phyloP scores from a whole-genome alignment of 2,888 invertebrate species.

The Drosophila trichaetosa region DNA sequence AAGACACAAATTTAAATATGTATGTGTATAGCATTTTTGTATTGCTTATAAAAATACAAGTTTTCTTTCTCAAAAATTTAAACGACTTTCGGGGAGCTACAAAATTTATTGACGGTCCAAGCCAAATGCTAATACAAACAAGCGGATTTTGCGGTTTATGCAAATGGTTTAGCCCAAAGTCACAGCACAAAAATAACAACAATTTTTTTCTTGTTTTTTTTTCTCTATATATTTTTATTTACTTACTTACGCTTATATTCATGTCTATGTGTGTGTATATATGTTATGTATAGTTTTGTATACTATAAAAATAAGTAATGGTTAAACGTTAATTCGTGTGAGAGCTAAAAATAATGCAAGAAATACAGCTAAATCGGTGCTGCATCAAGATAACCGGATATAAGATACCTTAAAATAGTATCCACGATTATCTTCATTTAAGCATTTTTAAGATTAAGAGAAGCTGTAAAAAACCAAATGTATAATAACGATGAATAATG shows the following conservation, averaged over 20 bases:
- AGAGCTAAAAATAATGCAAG: constrained; percentile 2
- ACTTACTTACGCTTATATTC: constrained; percentile 16
- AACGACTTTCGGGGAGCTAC: constrained; percentile 47
- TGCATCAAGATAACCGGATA: neutral
- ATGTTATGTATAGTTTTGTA: constrained; percentile 31
- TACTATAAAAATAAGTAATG: constrained; percentile 54
- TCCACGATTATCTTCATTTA: neutral
- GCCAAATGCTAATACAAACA: constrained; percentile 74
- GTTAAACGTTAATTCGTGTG: constrained; percentile 45
- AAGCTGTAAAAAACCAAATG: neutral
- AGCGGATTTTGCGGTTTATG: constrained; percentile 79
- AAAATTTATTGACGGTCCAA: constrained; percentile 63
- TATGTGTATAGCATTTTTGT: constrained; percentile 22
- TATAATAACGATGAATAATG: neutral
- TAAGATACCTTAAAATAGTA: neutral
- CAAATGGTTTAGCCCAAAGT: constrained; percentile 59
- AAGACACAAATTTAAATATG: constrained; percentile 47
- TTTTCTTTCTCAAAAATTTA: constrained; percentile 45
- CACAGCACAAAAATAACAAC: constrained; percentile 48
- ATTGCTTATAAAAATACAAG: constrained; percentile 46
- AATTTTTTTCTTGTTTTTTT: constrained; percentile 26
- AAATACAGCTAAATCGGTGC: constrained; percentile 14
- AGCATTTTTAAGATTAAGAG: neutral
- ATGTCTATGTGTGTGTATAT: constrained; percentile 4
- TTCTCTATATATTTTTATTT: constrained; percentile 19